Base-by-base conservation (phyloP, 2,113 vertebrate species). In the Cyprinus carpio region DNA sequence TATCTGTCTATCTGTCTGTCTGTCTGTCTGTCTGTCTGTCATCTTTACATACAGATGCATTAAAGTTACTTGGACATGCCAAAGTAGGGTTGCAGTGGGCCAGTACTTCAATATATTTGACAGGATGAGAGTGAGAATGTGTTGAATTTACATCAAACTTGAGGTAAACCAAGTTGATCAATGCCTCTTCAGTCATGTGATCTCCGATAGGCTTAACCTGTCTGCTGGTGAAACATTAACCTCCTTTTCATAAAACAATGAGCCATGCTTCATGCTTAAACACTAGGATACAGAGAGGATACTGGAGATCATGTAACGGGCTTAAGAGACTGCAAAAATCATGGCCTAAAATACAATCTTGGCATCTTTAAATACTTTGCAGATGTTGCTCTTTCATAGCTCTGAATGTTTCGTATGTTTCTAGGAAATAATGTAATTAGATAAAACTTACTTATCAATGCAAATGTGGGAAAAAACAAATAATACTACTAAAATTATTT, bases 211-310 rank as follows among this genome's bases (percentile, higher is more conserved):
- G 37, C 10, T 81, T 13, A n/a, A 81, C 25, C 60, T 40, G 56
- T 1, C 37, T 20, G 60, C n/a, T 81, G 15, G 60, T 81, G 23
- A 65, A 81, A 64, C 60, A 81, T 81, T 81, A 81, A 81, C 78
- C 9, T 43, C 40, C 40, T 25, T 40, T 65, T 65, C 37, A 65
- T 25, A 46, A 64, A 65, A 81, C 60, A 65, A 29, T 65, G 40
- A 10, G 23, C 4, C 40, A 46, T 20, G 2, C 25, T 37, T 81
- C 60, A 29, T 40, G 60, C 40, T 43, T 65, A 12, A 43, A 81
- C 60, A 81, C 37, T 46, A 20, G 25, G n/a, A 81, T 40, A 46
- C 34, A 6, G 58, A 20, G 78, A 43, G 58, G 78, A 65, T 27
- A 25, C 8, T 18, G 60, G n/a, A 46, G 40, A 81, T 20, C 78